Evolutionary conservation across 2,797 vertebrate genomes (phyloP).

Genomic region (Etheostoma nigrum): DNA sequence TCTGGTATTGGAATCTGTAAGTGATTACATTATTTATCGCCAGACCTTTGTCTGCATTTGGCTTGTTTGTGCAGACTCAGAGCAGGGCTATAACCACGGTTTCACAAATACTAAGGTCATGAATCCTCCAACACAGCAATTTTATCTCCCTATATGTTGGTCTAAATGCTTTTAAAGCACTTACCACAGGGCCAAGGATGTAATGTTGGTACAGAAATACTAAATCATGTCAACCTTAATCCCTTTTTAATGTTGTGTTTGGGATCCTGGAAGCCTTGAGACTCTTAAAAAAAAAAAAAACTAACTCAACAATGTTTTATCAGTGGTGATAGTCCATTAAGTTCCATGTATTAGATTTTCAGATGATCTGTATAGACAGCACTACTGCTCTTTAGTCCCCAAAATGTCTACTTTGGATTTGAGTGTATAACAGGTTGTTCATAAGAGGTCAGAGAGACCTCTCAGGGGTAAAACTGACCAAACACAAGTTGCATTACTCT

Average conservation of each 20-base stretch:
- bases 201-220: constrained; percentile 1
- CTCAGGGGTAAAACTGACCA: no score
- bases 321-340: neutral
- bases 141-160: neutral
- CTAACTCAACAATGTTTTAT: neutral
- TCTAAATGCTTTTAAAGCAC: constrained; percentile 8
- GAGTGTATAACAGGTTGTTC: neutral
- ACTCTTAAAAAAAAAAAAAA: neutral
- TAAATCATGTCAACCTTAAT: neutral
- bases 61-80: neutral
- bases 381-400: neutral
- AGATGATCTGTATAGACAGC: neutral
- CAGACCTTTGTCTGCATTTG: no score
- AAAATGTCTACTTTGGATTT: neutral
- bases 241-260: constrained; percentile 5
- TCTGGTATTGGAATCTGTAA: no score
- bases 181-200: neutral
- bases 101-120: neutral
- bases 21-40: no score
- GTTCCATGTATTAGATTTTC: no score
- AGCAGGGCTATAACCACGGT: neutral
- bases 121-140: constrained; percentile 14
- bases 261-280: neutral
- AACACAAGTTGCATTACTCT: neutral
- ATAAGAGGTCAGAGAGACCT: neutral